Evolutionary conservation across 2,113 vertebrate genomes (phyloP), one percentile per base, ranked within the genome.

Genomic region (Gambusia affinis): DNA sequence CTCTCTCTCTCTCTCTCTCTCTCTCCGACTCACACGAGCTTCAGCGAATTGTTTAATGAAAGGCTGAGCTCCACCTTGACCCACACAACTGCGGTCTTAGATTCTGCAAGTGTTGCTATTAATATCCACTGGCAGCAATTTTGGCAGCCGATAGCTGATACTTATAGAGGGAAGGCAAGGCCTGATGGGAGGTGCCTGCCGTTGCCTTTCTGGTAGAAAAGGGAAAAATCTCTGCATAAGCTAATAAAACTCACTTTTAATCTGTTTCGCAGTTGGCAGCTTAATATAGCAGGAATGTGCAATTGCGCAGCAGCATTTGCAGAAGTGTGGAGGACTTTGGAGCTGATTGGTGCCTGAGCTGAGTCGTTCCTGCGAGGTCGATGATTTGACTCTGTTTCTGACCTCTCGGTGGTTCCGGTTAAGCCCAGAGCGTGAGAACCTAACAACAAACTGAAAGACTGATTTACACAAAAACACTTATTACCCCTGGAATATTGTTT

Each of bases 51-150:
- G 80, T 90, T 90, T 88, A 88, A 88, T 86, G 75, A 37, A 81
- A 86, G 63, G 29, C 81, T 47, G 73, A 87, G 84, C 84, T 86
- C 78, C 68, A 86, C 81, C 83, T 91, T 89, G 89, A 89, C 89
- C 92, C 83, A 89, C 92, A 92, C 91, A 91, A 92, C 92, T 91
- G 90, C 81, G 86, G 87, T 91, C 35, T 89, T 90, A 80, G 79
- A 91, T 88, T 84, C 77, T 82, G 76, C 67, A 73, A 85, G 92
- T 86, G 87, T 82, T 84, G 84, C 90, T 93, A 93, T 91, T 91
- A 93, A 93, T 93, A 93, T 82, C 89, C 87, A 57, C 51, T 85
- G 86, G 69, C 79, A 73, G 86, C 67, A 82, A 37, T 82, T 88
- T 88, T 93, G 92, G 89, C 89, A 90, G 84, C 64, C 77, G 86